phyloP scores from a whole-genome alignment of 2,113 vertebrate genomes.

The Zapornia atra region DNA sequence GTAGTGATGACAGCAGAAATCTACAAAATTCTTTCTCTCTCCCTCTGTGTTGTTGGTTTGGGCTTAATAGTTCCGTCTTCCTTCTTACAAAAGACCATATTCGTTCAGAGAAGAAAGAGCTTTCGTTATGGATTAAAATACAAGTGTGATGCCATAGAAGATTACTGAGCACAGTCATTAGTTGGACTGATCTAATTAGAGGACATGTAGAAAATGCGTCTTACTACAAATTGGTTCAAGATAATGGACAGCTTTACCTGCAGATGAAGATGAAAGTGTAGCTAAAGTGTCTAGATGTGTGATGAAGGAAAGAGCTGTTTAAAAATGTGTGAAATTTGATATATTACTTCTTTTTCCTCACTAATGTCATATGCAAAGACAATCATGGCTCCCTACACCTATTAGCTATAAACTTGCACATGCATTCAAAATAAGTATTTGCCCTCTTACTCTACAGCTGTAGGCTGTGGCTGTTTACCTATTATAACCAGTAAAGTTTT shows the following conservation, averaged over 20 bases:
- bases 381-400: background rate
- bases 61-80: background rate
- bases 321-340: background rate
- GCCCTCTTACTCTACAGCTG: background rate
- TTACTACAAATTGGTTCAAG: background rate
- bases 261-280: background rate
- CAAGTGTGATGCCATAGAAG: background rate
- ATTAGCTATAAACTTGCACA: background rate
- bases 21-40: background rate
- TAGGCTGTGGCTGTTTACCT: background rate
- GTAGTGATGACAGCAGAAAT: background rate
- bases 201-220: background rate
- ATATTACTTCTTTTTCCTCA: background rate
- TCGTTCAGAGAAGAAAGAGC: background rate
- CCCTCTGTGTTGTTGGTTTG: background rate
- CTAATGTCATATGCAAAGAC: background rate
- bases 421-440: background rate
- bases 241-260: background rate
- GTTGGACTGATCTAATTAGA: background rate
- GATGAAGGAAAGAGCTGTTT: background rate
- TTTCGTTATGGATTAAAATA: background rate
- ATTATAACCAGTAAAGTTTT: background rate
- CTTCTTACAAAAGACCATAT: background rate
- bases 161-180: background rate
- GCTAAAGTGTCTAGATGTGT: background rate